Evolutionary conservation across 64 coral and sea anemone species (phyloP).

Genomic region (Pocillopora damicornis): DNA sequence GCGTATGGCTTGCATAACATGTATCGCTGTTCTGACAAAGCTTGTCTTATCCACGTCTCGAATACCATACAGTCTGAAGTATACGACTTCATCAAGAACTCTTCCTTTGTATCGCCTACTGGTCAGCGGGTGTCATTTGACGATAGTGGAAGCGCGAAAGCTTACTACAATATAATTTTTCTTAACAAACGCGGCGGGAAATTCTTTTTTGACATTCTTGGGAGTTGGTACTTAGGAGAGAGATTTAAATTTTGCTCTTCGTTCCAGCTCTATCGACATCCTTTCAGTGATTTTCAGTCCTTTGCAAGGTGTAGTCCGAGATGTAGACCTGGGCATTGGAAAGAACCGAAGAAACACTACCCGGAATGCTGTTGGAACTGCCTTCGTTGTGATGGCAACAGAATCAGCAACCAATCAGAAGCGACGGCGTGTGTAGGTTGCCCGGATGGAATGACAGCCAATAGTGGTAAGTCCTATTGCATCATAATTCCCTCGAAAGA

Average conservation of each 20-base stretch:
- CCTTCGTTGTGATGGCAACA: conserved; percentile 48
- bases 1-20: conserved; percentile 43
- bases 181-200: background rate
- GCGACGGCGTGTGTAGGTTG: conserved; percentile 37
- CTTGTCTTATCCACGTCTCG: conserved; percentile 26
- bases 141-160: conserved; percentile 45
- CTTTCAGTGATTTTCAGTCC: background rate
- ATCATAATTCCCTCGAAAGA: conserved; percentile 29
- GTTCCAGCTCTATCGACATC: background rate
- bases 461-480: conserved; percentile 42
- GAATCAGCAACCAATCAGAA: conserved; percentile 49
- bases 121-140: conserved; percentile 43
- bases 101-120: conserved; percentile 60
- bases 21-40: conserved; percentile 17
- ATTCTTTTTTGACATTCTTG: conserved; percentile 24
- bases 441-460: conserved; percentile 51
- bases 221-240: conserved; percentile 30
- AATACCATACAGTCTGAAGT: conserved; percentile 32
- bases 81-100: conserved; percentile 40
- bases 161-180: conserved; percentile 36
- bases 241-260: conserved; percentile 2
- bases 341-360: conserved; percentile 32
- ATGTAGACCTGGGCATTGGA: conserved; percentile 42
- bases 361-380: conserved; percentile 78
- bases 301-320: conserved; percentile 40